Conservation (phyloP, 2,113 vertebrate genomes). For the Cephalopholis sonnerati region DNA sequence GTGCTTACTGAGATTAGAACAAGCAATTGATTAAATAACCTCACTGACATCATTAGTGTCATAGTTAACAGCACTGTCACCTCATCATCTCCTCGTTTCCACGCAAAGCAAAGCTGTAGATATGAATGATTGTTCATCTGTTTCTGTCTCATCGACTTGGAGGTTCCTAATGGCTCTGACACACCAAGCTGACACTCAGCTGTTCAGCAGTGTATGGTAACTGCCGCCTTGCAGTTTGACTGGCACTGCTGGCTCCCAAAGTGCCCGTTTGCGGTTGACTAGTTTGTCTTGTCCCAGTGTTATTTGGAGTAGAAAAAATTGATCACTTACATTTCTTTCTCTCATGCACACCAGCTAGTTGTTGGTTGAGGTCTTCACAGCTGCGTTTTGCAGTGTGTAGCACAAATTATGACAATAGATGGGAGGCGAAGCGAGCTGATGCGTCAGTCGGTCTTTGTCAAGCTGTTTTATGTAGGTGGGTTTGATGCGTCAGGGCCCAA, state of each 20-base stretch:
- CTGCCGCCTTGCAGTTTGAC: background rate
- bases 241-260: background rate
- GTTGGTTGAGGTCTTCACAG: background rate
- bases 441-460: background rate
- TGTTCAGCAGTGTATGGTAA: background rate
- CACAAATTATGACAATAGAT: background rate
- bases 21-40: background rate
- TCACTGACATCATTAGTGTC: background rate
- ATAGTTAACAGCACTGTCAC: background rate
- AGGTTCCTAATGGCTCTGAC: background rate
- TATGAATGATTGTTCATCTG: background rate
- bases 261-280: no score
- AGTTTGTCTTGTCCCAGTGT: background rate
- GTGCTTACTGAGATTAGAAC: background rate
- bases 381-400: background rate
- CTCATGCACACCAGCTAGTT: background rate
- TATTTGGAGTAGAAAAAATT: background rate
- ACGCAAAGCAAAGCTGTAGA: conserved; percentile 16
- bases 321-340: background rate
- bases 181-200: background rate
- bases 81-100: background rate
- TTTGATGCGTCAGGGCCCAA: background rate
- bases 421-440: background rate
- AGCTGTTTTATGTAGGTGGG: conserved; percentile 2
- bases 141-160: background rate